Base-by-base conservation (phyloP, 2,888 invertebrate genomes). In the Aleiodes leptofemur region DNA sequence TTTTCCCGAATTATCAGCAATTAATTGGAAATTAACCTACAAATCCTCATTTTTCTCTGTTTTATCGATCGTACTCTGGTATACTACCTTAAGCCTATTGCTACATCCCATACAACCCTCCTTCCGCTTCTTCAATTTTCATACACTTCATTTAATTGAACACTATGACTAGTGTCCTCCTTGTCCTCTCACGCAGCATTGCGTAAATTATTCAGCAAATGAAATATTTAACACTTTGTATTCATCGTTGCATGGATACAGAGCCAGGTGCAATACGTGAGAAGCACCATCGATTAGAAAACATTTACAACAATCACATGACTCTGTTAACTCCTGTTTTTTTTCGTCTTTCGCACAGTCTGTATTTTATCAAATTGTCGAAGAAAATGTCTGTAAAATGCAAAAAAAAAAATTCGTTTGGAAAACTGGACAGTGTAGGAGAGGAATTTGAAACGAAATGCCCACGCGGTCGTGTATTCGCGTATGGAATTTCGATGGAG, bases 391-490 rank as follows among this genome's bases (percentile, higher is more conserved):
- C 53, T 64, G 43, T 29, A 51, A 53, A 59, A 71, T 50, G 43
- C 23, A 23, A 2, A 1, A 23, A 11, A 11, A 48, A 55, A 57
- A 43, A 43, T 43, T 51, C 31, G 43, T 16, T 29, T 53, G n/a
- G 16, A 57, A 43, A 51, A 66, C 70, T 53, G 64, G 74, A 73
- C 13, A 57, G 71, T 64, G 71, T 34, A 29, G 50, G 50, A 56
- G 72, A 76, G 77, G 82, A 82, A 82, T 82, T 82, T 81, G 82
- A 82, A 82, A 82, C 82, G 82, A 83, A 82, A 82, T 81, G 79
- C 82, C 81, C 77, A 83, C 82, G 72, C 79, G 76, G 53, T 70
- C 76, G 69, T 80, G 79, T 23, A 23, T 23, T 82, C 76, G 82
- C 72, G 73, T 73, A 73, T 81, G 76, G 82, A 83, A 80, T 81